Conservation (phyloP, 64 coral and sea anemone species). For the Platygyra sinensis region DNA sequence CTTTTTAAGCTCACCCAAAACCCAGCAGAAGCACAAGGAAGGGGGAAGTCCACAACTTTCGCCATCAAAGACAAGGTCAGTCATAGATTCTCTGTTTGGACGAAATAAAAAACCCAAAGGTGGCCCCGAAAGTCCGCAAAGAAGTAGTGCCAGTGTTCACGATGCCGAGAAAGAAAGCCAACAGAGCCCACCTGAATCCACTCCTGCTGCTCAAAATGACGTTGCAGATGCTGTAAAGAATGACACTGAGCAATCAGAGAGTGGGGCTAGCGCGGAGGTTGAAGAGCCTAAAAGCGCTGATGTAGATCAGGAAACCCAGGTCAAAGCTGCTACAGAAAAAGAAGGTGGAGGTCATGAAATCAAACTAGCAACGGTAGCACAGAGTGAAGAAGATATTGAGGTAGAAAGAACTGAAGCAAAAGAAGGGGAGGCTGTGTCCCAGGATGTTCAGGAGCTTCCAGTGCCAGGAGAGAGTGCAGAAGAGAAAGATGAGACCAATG, state of each 20-base stretch:
- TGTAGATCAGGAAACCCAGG: background rate
- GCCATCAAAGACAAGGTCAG: background rate
- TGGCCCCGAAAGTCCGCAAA: constrained; percentile 24
- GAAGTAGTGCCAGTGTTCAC: constrained; percentile 17
- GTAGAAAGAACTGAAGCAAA: background rate
- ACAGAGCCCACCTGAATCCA: background rate
- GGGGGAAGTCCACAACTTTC: constrained; percentile 9
- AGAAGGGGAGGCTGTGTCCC: background rate
- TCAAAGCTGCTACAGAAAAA: background rate
- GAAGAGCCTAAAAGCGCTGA: background rate
- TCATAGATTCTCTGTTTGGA: constrained; percentile 34
- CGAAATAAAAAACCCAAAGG: constrained; percentile 39
- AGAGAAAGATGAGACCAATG: background rate
- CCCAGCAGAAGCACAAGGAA: background rate
- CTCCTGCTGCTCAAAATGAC: background rate
- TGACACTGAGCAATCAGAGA: background rate
- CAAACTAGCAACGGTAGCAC: background rate
- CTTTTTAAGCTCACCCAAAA: constrained; percentile 23
- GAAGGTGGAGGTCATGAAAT: background rate
- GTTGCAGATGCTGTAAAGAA: background rate
- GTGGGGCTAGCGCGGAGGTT: background rate
- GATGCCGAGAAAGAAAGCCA: constrained; percentile 3
- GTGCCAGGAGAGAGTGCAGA: background rate
- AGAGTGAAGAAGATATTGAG: background rate
- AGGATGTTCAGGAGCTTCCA: background rate